phyloP scores from a whole-genome alignment of 1,140 invertebrate species.

The Parapsyche elsis region DNA sequence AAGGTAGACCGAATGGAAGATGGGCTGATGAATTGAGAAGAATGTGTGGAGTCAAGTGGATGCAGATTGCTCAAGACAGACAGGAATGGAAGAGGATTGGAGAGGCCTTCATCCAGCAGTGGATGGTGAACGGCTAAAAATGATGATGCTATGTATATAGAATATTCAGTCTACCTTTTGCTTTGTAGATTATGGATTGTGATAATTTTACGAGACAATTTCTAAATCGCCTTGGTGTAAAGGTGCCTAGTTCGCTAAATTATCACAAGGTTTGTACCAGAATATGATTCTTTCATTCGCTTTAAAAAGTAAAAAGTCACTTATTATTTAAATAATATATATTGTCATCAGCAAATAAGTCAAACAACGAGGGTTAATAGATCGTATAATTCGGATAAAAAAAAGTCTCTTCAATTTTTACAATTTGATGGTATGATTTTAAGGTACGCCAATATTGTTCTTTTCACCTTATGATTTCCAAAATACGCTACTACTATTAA shows the following conservation, averaged over 20 bases:
- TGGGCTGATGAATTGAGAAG: too few relatives aligned
- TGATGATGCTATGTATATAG: neutral
- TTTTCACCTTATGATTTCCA: too few relatives aligned
- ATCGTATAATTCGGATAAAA: neutral
- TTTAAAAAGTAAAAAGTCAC: too few relatives aligned
- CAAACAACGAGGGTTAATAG: constrained; percentile 1
- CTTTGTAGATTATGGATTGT: constrained; percentile 77
- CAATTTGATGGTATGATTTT: constrained; percentile 81
- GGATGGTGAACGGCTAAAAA: too few relatives aligned
- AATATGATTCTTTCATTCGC: constrained; percentile 3
- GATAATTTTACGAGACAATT: constrained; percentile 88
- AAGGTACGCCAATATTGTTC: too few relatives aligned
- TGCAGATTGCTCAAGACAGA: too few relatives aligned
- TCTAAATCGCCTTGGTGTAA: constrained; percentile 84
- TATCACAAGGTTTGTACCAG: constrained; percentile 43
- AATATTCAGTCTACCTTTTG: neutral
- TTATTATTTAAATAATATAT: neutral
- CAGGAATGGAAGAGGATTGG: too few relatives aligned
- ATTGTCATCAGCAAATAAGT: constrained; percentile 24
- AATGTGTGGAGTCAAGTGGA: too few relatives aligned
- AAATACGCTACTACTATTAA: constrained; percentile 7
- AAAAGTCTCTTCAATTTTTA: constrained; percentile 72
- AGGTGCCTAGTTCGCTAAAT: constrained; percentile 77
- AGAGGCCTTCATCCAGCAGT: too few relatives aligned
- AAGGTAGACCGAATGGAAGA: too few relatives aligned